Evolutionary conservation across 1,140 invertebrate species (phyloP).

Genomic region (Drosophila chauvacae): DNA sequence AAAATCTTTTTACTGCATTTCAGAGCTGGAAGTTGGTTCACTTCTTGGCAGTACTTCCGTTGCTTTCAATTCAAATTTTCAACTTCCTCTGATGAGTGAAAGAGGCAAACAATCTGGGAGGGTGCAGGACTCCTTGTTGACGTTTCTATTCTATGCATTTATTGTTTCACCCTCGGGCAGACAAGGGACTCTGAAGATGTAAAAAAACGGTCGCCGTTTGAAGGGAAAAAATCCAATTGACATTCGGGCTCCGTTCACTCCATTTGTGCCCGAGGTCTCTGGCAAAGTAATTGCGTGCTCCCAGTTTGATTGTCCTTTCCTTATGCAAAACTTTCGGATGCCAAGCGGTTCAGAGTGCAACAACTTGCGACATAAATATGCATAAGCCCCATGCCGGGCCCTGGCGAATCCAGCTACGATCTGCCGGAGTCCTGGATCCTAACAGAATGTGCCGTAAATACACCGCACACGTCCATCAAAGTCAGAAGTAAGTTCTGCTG

Average conservation of each 20-base stretch:
- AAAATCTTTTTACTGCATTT: constrained; percentile 6
- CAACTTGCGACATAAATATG: constrained; percentile 75
- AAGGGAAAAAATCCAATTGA: constrained; percentile 57
- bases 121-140: constrained; percentile 25
- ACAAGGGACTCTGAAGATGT: constrained; percentile 5
- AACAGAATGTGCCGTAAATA: constrained; percentile 63
- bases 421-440: constrained; percentile 48
- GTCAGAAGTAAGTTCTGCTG: constrained; percentile 28
- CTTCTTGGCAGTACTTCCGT: constrained; percentile 29
- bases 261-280: constrained; percentile 11
- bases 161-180: constrained; percentile 24
- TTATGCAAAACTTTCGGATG: constrained; percentile 61
- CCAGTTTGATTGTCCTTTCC: constrained; percentile 51
- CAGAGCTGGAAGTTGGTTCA: neutral
- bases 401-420: constrained; percentile 4
- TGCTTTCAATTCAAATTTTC: constrained; percentile 45
- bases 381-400: constrained; percentile 52
- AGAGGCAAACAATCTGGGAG: neutral
- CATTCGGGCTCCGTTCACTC: constrained; percentile 32
- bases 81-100: constrained; percentile 39
- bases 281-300: constrained; percentile 48
- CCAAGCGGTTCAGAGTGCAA: constrained; percentile 46
- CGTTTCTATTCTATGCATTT: constrained; percentile 38
- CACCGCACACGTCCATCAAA: constrained; percentile 65
- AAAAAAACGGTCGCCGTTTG: constrained; percentile 41